Base-by-base conservation (phyloP, 2,113 vertebrate genomes). In the Marcusenius ussheri region DNA sequence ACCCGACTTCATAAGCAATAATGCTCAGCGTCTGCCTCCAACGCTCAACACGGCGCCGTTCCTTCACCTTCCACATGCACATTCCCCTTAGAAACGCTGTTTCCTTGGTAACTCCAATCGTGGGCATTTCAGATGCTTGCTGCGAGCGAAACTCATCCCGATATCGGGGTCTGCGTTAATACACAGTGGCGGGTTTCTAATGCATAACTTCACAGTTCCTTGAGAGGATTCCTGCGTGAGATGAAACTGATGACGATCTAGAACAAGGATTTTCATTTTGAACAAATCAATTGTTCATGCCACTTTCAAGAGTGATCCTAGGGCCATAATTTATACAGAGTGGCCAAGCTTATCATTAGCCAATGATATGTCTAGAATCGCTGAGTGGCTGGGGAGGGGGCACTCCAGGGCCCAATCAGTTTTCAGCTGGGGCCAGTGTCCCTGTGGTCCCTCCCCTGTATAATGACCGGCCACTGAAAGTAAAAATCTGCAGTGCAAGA, bases 31-130 rank as follows among this genome's bases (percentile, higher is more conserved):
- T 11, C 85, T 87, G 31, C 10, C 85, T 56, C 46, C 46, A 2
- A 15, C 5, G 31, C 42, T 24, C 17, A 56, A 13, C 17, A 1
- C 13, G 15, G 49, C 21, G 1, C 21, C 42, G 45, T 47, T 85
- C 87, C 35, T 50, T 3, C 31, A 89, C 46, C 74, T 89, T 53
- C 42, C 45, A 49, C 74, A 53, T 9, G 47, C 47, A 77, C 62
- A 35, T 49, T 77, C 19, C 88, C 88, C 66, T 19, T 19, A 74
- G 27, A 89, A 80, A 89, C 27, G 46, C 13, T 50, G 46, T 89
- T 89, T 80, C 49, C 88, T 53, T 83, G 88, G 88, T 89, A 83
- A 89, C 88, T 47, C 31, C 50, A 8, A 74, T 80, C 70, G 47
- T 47, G 74, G 70, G 70, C 47, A 89, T 83, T 50, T 49, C 46